Base-by-base conservation (phyloP, 2,797 vertebrate species). In the Danio tinwini region DNA sequence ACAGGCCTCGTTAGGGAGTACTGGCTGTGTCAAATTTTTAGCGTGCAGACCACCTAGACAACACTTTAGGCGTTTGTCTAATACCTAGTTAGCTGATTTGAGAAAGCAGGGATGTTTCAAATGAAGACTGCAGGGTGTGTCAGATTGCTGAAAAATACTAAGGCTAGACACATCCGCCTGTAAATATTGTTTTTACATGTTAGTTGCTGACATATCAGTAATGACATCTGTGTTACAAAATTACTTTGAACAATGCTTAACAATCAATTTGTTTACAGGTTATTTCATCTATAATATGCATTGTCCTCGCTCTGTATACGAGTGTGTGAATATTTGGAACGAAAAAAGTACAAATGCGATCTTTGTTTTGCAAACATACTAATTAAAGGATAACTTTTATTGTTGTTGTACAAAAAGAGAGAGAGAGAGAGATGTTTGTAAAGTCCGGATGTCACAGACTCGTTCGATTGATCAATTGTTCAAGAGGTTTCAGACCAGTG, bases 111-210 rank as follows among this genome's bases (percentile, higher is more conserved):
- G 13, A 8, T 45, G 16, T 52, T 44, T 19, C 2, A 39, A 21
- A 63, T 76, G 62, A 82, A 58, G 85, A 90, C 83, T 84, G 84
- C 37, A 70, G 86, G 88, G 86, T 78, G 87, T 87, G 87, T 81
- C 81, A 53, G n/a, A 13, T 19, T 77, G 37, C 67, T 78, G 82
- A 78, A 78, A 64, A 59, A 62, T 19, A 21, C 63, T 5, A 6
- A 58, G 5, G 16, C 55, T n/a, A n/a, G 10, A 39, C 47, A 39
- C n/a, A 78, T 21, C 59, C 39, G 65, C 61, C 16, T 75, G 2
- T 10, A 29, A 29, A 29, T 29, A 3, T 29, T 29, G 29, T 29
- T 29, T 29, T 29, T 1, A 29, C 29, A 29, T 29, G 29, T 29
- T 29, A 10, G 16, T 21, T 52, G 45, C 9, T 52, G 14, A 69